Conservation (phyloP, 2,888 invertebrate genomes). For the Dynastes hyllus region DNA sequence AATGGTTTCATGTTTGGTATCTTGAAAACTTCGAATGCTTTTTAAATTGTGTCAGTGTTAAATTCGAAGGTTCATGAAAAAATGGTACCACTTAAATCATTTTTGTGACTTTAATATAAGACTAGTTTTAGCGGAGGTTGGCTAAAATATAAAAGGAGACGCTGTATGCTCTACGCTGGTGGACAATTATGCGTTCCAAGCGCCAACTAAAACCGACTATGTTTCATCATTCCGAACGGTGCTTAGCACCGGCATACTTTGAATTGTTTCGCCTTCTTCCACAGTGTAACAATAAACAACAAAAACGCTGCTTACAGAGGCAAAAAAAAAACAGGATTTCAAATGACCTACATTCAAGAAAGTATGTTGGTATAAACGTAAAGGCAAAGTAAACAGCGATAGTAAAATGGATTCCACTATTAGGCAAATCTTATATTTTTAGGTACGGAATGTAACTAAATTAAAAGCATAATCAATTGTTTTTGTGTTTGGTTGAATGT, state of each 20-base stretch:
- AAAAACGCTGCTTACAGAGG: not conserved
- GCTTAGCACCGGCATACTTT: not conserved
- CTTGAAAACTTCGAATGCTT: too few species aligned
- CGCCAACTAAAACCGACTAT: not conserved
- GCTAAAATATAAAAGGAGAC: too few species aligned
- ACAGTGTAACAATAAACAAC: slow-evolving; percentile 1
- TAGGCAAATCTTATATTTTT: not conserved
- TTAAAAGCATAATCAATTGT: too few species aligned
- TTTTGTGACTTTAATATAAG: too few species aligned
- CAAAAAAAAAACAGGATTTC: slow-evolving; percentile 7
- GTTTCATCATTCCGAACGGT: not conserved
- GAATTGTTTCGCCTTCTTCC: not conserved
- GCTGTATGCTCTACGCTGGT: not conserved
- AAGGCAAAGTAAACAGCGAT: not conserved
- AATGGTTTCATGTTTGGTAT: too few species aligned
- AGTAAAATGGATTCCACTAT: not conserved
- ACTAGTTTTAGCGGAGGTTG: too few species aligned
- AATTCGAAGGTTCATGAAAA: too few species aligned
- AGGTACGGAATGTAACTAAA: too few species aligned
- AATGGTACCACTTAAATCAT: too few species aligned
- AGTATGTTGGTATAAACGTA: not conserved
- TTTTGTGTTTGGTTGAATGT: too few species aligned
- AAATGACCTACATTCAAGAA: slow-evolving; percentile 14
- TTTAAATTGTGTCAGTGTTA: too few species aligned
- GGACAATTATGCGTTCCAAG: not conserved